A percentile compares a stretch with the other conserved stretches of the same genome.
Evolutionary conservation across 2,113 vertebrate species (phyloP).

Genomic region (Thalassarche chlororhynchos): DNA sequence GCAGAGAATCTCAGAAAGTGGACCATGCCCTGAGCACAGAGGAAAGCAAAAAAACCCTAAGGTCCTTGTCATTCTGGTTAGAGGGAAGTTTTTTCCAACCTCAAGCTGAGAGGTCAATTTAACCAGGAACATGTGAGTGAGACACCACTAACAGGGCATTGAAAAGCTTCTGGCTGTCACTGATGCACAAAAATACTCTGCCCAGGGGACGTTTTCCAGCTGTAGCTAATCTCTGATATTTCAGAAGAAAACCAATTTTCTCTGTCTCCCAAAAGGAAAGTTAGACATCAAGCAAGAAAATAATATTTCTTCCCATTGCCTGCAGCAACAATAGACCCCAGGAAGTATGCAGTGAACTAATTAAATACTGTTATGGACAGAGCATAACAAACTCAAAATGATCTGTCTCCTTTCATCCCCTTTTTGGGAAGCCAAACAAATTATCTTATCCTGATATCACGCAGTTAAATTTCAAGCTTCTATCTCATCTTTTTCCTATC

Average conservation of each 20-base stretch:
- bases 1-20: neutral
- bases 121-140: neutral
- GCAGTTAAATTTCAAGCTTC: neutral
- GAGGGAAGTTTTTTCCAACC: neutral
- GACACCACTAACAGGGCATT: neutral
- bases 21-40: neutral
- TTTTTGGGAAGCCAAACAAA: neutral
- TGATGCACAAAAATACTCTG: neutral
- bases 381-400: neutral
- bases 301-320: neutral
- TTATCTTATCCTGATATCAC: neutral
- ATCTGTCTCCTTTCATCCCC: neutral
- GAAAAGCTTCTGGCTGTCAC: neutral
- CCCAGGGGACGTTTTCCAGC: neutral
- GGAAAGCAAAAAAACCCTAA: neutral
- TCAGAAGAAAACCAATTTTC: constrained; percentile 15
- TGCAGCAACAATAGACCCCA: neutral
- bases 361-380: constrained; percentile 1
- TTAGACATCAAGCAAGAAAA: neutral
- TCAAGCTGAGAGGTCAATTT: neutral
- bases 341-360: neutral
- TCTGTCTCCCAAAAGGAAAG: neutral
- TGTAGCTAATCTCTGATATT: neutral
- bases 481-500: neutral
- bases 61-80: neutral